phyloP scores from a whole-genome alignment of 2,797 vertebrate genomes.

The Argyrosomus regius region DNA sequence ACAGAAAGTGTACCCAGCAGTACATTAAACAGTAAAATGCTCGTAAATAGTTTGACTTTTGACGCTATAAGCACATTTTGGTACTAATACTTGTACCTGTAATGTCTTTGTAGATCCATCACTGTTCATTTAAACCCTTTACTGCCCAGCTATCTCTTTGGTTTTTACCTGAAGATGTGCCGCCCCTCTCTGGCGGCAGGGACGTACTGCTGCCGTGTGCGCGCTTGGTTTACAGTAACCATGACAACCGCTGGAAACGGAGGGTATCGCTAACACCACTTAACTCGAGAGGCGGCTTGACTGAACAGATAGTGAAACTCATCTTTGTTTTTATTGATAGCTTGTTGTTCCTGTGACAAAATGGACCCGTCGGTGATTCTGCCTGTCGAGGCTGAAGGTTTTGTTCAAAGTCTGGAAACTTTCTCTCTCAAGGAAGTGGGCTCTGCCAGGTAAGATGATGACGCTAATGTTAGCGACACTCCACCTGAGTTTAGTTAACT shows the following conservation, averaged over 20 bases:
- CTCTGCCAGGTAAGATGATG: conserved; percentile 74
- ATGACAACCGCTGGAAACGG: conserved; percentile 62
- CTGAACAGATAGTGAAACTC: accelerated
- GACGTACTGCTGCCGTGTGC: neutral
- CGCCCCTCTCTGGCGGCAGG: conserved; percentile 55
- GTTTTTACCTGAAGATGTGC: neutral
- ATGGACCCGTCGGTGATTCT: conserved; percentile 80
- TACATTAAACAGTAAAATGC: neutral
- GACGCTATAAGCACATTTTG: too few relatives aligned
- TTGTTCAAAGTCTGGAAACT: conserved; percentile 84
- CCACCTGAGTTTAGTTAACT: too few relatives aligned
- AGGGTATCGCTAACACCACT: neutral
- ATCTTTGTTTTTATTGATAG: neutral
- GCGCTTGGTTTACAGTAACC: conserved; percentile 56
- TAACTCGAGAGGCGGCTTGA: neutral
- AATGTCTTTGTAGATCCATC: neutral
- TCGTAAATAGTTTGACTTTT: too few relatives aligned
- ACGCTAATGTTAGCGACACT: neutral
- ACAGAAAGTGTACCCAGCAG: neutral
- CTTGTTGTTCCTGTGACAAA: neutral
- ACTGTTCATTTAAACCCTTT: too few relatives aligned
- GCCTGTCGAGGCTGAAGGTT: conserved; percentile 86
- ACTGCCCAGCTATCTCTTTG: neutral
- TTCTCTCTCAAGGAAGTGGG: conserved; percentile 87
- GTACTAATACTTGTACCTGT: neutral